Base-by-base conservation (phyloP, 2,888 invertebrate genomes). In the Parelbella ahira region DNA sequence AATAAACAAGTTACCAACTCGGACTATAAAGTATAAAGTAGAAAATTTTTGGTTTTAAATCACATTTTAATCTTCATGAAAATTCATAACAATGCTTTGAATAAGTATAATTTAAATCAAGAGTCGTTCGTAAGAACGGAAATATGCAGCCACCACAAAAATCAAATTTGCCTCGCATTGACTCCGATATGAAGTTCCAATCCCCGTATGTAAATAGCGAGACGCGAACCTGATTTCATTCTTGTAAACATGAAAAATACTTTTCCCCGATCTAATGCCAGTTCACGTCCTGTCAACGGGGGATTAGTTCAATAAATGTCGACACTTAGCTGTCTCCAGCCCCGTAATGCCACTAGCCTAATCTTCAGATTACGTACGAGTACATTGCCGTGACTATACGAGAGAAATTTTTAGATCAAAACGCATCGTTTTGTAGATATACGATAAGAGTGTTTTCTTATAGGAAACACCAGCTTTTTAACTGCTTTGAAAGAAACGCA, bases 331-430 rank as follows among this genome's bases (percentile, higher is more conserved):
- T 23, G 36, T 11, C 19, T 21, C 19, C 11, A 19, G 7, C 27
- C 4, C 3, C 8, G 10, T 25, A 10, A 36, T 7, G 18, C 11
- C 25, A 36, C 36, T 12, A 27, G 1, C 12, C n/a, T 37, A 37
- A 37, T 37, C 36, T 27, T 11, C 3, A 27, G 27, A 37, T 37
- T 37, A 27, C 11, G 25, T n/a, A 30, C 20, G n/a, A 6, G 9
- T 6, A 11, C 8, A 7, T 1, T 15, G 3, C 5, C 18, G 24
- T 6, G 2, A 7, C 10, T 24, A 15, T 18, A 36, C 15, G 34
- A 7, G 8, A 2, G 3, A 2, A 2, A 15, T 18, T 7, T 18
- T 2, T 2, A 9, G n/a, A 1, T 28, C 2, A 8, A 3, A 15
- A 28, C 13, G 7, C 4, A 7, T 4, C 6, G 7, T 6, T 2